Percentiles rank a stretch among this genome's conserved stretches.
Conservation (phyloP, 2,797 vertebrate genomes). For the Microhierax caerulescens region DNA sequence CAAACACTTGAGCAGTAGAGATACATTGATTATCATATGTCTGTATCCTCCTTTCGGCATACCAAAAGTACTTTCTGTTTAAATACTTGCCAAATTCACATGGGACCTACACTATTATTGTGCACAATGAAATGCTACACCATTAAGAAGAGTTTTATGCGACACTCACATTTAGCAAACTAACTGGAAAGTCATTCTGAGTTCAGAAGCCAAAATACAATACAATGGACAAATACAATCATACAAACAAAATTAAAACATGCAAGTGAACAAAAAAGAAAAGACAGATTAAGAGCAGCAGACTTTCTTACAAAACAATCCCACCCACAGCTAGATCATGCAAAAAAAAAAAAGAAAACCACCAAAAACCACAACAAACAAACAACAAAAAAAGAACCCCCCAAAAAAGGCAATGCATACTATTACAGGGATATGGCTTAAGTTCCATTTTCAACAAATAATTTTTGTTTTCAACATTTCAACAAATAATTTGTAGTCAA, state of each 20-base stretch:
- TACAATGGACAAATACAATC: not conserved
- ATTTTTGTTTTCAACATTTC: no score
- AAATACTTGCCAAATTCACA: not conserved
- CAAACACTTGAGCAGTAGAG: not conserved
- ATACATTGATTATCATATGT: not conserved
- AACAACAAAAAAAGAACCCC: no score
- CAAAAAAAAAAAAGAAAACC: not conserved
- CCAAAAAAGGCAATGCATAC: not conserved
- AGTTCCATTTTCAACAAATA: not conserved
- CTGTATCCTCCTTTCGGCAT: not conserved
- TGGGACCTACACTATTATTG: not conserved
- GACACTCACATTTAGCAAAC: not conserved
- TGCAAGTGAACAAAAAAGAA: not conserved
- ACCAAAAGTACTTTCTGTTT: not conserved
- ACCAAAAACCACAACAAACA: no score
- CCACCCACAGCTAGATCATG: not conserved
- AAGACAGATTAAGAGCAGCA: not conserved
- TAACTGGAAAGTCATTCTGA: not conserved
- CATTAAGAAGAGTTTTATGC: not conserved
- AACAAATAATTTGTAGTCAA: no score
- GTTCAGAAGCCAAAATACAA: slow-evolving; percentile 6
- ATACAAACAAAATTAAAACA: not conserved
- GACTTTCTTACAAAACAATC: not conserved
- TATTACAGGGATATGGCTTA: not conserved
- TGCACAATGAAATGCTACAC: not conserved